Evolutionary conservation across 1,140 invertebrate genomes (phyloP), one percentile per base, ranked within the genome.

Genomic region (Chelonus insularis): DNA sequence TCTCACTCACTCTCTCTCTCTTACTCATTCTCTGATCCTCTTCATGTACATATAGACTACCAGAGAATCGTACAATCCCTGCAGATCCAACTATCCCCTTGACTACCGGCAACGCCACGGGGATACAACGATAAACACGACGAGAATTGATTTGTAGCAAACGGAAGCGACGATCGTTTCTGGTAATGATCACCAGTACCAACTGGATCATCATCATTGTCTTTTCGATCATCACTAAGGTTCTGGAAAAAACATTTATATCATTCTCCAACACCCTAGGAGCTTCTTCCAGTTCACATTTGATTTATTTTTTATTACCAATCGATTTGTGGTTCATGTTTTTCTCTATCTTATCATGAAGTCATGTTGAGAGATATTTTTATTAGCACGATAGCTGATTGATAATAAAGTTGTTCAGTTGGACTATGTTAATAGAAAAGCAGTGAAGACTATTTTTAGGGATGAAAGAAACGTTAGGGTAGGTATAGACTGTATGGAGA

Each of bases 141-240:
- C 20, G 71, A 69, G 70, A 78, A 79, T 79, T 80, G 77, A 80
- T 80, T 80, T 80, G 78, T 80, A 78, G 77, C 73, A 70, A 76
- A 71, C 76, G 78, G 78, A 80, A 76, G 69, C 70, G 68, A 69
- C 71, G 77, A 77, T 78, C 78, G 73, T 77, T 78, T 73, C 76
- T 75, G 65, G 72, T 76, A 76, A 78, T 77, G 76, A 79, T 77
- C 71, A 50, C 47, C 52, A 52, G 37, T 20, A 12, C 51, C 37
- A 14, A 64, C 56, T 55, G 60, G 59, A 63, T 62, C 68, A 62
- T 72, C 54, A 34, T 55, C 70, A 69, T 73, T 71, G 67, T 73
- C 71, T n/a, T n/a, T n/a, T n/a, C n/a, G n/a, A 69, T 57, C 45
- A 64, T 66, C 56, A 62, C 51, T 23, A 37, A 20, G 7, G 7